A percentile compares a stretch with the other conserved stretches of the same genome.
Conservation (phyloP, 2,888 invertebrate genomes). For the Perdita meconis region DNA sequence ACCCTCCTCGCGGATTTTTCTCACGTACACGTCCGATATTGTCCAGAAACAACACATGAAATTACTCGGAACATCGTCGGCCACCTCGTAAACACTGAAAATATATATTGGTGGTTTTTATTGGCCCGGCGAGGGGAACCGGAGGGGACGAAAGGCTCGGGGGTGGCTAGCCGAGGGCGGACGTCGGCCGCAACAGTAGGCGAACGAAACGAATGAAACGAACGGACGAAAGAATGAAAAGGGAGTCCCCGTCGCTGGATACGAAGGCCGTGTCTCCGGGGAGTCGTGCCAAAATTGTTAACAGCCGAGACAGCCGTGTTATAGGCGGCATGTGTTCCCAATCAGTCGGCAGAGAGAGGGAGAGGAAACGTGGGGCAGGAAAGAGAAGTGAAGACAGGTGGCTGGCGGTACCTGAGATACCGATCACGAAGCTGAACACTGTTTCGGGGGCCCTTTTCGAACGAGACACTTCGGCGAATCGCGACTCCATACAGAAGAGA, state of each 20-base stretch:
- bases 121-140: slow-evolving; percentile 27
- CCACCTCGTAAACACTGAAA: slow-evolving; percentile 52
- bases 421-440: slow-evolving; percentile 55
- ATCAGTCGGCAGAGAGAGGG: slow-evolving; percentile 64
- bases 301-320: slow-evolving; percentile 68
- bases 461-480: neutral
- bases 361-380: slow-evolving; percentile 48
- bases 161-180: slow-evolving; percentile 12
- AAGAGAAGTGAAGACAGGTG: slow-evolving; percentile 68
- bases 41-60: slow-evolving; percentile 51
- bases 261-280: slow-evolving; percentile 52
- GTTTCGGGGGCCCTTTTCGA: slow-evolving; percentile 44
- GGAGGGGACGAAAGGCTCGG: slow-evolving; percentile 40
- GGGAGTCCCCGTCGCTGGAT: slow-evolving; percentile 38
- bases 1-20: slow-evolving; percentile 41
- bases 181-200: slow-evolving; percentile 54
- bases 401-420: slow-evolving; percentile 68
- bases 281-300: slow-evolving; percentile 74
- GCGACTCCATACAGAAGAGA: neutral
- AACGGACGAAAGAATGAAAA: slow-evolving; percentile 45
- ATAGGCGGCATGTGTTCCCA: slow-evolving; percentile 71
- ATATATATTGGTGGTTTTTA: slow-evolving; percentile 50
- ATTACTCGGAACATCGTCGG: slow-evolving; percentile 55
- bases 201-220: slow-evolving; percentile 51
- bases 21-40: slow-evolving; percentile 50